Evolutionary conservation across 2,113 vertebrate species (phyloP), one percentile per base, ranked within the genome.

Genomic region (Actinemys pallida): DNA sequence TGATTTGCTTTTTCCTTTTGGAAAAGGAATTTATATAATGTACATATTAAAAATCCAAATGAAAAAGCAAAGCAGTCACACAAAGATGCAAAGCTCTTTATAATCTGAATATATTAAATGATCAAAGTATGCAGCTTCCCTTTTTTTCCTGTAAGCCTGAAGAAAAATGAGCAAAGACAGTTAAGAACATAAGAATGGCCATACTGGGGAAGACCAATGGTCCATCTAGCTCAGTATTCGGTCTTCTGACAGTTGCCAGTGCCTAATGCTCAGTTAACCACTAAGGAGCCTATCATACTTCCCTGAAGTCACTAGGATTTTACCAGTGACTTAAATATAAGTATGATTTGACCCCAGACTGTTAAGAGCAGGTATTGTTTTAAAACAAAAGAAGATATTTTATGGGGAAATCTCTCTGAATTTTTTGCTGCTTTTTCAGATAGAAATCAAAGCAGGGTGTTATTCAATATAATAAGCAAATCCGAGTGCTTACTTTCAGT

Each of bases 121-220:
- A 94, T 53, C 81, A 94, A 82, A 86, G 47, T 81, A 56, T 84
- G 8, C 65, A 25, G 54, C 52, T 89, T 85, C 82, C 57, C 7
- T 83, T 72, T 92, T 80, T 84, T 76, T 72, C 92, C 56, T 8
- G 91, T 87, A 45, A 92, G 82, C 83, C 93, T 81, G 69, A 92
- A 31, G 20, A 53, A 6, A 95, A 88, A 80, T 47, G 35, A 12
- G 65, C 42, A 80, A 45, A 94, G 59, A n/a, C 56, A 86, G 90
- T 84, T 69, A 69, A 69, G 31, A n/a, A n/a, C 7, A n/a, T n/a
- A n/a, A 69, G 62, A 69, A 72, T 39, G 19, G n/a, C 10, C 65
- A 72, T 39, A 11, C n/a, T 39, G 12, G 65, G n/a, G 11, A 20
- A 39, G 35, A 72, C 65, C 4, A 72, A 19, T 69, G 8, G 65